Evolutionary conservation across 1,140 invertebrate genomes (phyloP).

Genomic region (Riptortus pedestris): DNA sequence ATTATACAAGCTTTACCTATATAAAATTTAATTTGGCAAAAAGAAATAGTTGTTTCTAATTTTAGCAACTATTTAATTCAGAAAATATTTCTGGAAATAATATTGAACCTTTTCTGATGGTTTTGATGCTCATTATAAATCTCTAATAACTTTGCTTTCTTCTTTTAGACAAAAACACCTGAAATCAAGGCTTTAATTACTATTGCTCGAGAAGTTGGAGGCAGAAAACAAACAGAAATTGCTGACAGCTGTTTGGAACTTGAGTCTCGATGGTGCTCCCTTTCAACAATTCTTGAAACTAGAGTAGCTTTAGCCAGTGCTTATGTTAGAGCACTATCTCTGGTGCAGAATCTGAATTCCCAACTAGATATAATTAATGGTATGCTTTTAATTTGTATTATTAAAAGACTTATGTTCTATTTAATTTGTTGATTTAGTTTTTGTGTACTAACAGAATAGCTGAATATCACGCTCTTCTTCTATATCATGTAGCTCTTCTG

Average conservation of each 20-base stretch:
- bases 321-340: conserved; percentile 2
- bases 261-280: conserved; percentile 1
- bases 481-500: no score
- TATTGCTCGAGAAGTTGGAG: background rate
- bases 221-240: conserved; percentile 7
- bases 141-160: no score
- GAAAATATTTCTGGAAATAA: no score
- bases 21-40: no score
- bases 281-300: background rate
- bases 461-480: no score
- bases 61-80: no score
- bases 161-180: conserved; percentile 1
- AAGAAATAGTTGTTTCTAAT: no score
- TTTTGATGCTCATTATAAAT: no score
- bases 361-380: conserved; percentile 3
- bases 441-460: no score
- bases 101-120: no score
- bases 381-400: background rate
- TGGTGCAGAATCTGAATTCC: conserved; percentile 3
- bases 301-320: conserved; percentile 1
- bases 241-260: conserved; percentile 8
- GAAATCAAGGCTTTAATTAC: conserved; percentile 8
- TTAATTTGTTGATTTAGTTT: background rate
- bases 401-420: background rate
- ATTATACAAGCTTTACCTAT: no score